These are phyloP conservation scores for Pangasius larnaudii DNA, from an alignment of 2,797 vertebrate species.

Conservation along the genomic window DNA sequence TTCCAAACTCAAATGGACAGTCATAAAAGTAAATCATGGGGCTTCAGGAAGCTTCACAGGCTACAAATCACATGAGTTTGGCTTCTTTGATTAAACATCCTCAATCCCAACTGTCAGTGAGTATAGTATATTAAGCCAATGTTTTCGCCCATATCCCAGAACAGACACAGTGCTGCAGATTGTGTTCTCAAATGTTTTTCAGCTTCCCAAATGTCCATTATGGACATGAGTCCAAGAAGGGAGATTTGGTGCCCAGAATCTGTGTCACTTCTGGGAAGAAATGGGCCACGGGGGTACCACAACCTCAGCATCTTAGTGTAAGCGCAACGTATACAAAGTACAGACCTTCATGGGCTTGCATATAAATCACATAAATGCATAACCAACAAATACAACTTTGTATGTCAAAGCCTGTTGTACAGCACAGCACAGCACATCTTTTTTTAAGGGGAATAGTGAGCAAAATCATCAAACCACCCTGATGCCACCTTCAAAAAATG, in stretches of 20 bases:
- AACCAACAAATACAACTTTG: not conserved
- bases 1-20: conserved; percentile 25
- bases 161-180: conserved; percentile 5
- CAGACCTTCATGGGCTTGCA: not conserved
- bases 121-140: conserved; percentile 23
- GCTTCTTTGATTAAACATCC: conserved; percentile 7
- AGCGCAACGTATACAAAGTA: conserved; percentile 21
- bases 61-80: conserved; percentile 21
- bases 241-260: conserved; percentile 61
- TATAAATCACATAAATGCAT: conserved; percentile 18
- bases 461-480: not conserved
- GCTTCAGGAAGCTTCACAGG: conserved; percentile 27
- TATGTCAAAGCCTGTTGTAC: not conserved
- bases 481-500: conserved; percentile 12
- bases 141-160: not conserved
- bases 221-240: conserved; percentile 16
- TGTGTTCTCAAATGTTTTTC: not conserved
- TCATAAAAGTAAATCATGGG: conserved; percentile 17
- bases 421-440: not conserved
- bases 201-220: not conserved
- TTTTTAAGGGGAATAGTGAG: not conserved
- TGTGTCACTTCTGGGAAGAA: conserved; percentile 73
- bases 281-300: conserved; percentile 58
- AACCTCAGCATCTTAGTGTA: conserved; percentile 13
- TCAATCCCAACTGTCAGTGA: conserved; percentile 10